A percentile compares a stretch with the other conserved stretches of the same genome.
phyloP scores from a whole-genome alignment of 2,113 vertebrate genomes.

The Ornithorhynchus anatinus region DNA sequence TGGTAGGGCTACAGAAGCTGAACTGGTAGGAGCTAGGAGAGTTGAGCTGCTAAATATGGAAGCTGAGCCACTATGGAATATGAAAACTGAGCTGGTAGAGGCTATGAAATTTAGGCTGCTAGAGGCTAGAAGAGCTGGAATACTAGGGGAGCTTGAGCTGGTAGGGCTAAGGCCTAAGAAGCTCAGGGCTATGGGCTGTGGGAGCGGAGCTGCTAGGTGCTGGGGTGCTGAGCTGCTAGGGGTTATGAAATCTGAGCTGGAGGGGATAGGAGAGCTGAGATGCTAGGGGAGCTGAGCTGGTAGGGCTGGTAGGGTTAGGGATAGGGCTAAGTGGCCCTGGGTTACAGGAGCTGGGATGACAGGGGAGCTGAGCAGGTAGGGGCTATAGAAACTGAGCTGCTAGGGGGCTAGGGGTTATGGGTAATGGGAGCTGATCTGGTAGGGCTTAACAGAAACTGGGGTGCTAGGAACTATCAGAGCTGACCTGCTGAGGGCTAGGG shows the following conservation, averaged over 20 bases:
- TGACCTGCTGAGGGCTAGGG: no score
- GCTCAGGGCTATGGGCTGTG: not conserved
- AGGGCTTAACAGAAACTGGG: no score
- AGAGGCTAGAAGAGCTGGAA: not conserved
- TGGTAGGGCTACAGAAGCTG: no score
- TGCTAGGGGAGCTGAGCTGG: not conserved
- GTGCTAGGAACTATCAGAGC: no score
- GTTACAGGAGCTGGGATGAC: fast-evolving
- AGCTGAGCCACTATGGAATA: no score
- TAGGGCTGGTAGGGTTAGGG: fast-evolving
- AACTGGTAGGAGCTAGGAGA: no score
- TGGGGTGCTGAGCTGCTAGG: fast-evolving
- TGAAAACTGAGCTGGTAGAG: not conserved
- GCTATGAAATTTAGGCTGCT: not conserved
- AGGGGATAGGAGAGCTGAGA: fast-evolving
- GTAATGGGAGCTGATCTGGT: no score
- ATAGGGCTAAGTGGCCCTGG: fast-evolving
- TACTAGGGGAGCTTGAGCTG: not conserved
- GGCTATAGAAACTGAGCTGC: no score
- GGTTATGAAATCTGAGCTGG: fast-evolving
- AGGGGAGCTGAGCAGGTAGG: not conserved
- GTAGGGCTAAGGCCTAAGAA: not conserved
- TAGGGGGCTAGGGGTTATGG: not conserved
- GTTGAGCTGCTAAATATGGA: no score
- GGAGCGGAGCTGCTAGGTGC: not conserved